Conservation (phyloP, 2,888 invertebrate species). For the Xestia ashworthii region DNA sequence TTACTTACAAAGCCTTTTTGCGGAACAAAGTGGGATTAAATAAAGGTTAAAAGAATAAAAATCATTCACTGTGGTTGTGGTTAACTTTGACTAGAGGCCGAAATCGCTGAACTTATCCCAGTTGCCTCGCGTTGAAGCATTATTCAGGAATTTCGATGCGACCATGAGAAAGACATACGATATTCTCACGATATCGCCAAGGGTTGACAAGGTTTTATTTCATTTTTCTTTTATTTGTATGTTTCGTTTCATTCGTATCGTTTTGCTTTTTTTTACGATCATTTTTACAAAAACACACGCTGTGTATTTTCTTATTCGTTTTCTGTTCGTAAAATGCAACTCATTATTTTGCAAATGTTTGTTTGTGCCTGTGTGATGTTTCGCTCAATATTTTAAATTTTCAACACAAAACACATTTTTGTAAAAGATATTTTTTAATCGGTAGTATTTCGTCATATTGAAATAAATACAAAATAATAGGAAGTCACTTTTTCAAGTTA, state of each 20-base stretch:
- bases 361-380: conserved; percentile 44
- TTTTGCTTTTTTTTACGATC: conserved; percentile 42
- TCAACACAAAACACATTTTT: neutral
- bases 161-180: conserved; percentile 85
- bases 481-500: neutral
- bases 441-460: neutral
- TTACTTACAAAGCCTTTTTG: neutral
- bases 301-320: neutral
- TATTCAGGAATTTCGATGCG: conserved; percentile 86
- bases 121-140: conserved; percentile 85
- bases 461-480: neutral
- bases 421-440: neutral
- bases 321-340: neutral
- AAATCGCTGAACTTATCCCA: conserved; percentile 89
- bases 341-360: conserved; percentile 22
- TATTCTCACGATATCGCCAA: conserved; percentile 85
- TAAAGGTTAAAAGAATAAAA: conserved; percentile 40
- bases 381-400: neutral
- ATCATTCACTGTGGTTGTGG: conserved; percentile 72
- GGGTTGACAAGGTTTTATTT: conserved; percentile 84
- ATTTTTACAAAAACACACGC: neutral
- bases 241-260: conserved; percentile 16
- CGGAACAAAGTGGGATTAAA: neutral
- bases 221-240: conserved; percentile 59
- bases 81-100: conserved; percentile 83